Conservation (phyloP, 2,888 invertebrate genomes). For the Spialia ferax region DNA sequence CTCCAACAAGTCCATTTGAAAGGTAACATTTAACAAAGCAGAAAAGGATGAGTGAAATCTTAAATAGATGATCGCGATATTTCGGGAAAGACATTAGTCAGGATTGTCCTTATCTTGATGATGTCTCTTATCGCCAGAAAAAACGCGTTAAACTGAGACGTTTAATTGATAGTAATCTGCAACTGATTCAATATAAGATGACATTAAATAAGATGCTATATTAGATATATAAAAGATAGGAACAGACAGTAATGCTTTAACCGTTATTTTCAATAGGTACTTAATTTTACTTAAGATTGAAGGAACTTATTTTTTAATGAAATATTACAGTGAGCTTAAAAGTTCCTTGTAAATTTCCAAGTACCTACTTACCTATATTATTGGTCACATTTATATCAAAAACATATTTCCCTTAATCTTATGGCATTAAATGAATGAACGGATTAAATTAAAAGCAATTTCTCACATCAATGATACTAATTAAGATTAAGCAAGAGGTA, state of each 20-base stretch:
- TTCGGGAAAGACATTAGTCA: constrained; percentile 2
- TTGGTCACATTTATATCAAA: neutral
- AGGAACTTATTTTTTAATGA: too few species aligned
- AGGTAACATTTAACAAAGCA: neutral
- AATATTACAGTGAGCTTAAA: neutral
- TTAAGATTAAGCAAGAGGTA: constrained; percentile 25
- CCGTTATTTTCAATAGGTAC: too few species aligned
- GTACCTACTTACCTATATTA: neutral
- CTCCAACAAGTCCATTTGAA: neutral
- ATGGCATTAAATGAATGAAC: neutral
- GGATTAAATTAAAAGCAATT: neutral
- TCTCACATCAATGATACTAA: constrained; percentile 27
- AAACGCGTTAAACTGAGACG: neutral
- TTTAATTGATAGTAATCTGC: neutral
- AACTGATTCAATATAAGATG: neutral
- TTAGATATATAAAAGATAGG: too few species aligned
- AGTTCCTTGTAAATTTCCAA: neutral
- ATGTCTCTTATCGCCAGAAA: neutral
- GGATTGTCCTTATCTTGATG: constrained; percentile 3
- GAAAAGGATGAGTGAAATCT: neutral
- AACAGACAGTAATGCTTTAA: too few species aligned
- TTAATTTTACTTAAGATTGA: too few species aligned
- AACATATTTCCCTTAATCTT: neutral
- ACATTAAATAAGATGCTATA: too few species aligned
- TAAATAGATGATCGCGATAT: neutral